phyloP scores from a whole-genome alignment of 2,113 vertebrate species.

The Rana temporaria region DNA sequence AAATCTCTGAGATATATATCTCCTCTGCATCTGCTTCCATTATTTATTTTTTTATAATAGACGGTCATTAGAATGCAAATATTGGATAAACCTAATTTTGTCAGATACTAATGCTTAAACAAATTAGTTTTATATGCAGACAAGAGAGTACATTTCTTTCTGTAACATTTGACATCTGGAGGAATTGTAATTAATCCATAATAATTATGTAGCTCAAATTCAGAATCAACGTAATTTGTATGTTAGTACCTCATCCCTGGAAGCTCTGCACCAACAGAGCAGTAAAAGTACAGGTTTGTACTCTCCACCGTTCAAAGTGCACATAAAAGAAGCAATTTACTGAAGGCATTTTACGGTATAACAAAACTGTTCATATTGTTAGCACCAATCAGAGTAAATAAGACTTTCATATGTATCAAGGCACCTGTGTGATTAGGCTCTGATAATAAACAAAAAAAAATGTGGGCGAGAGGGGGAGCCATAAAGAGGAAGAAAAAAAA shows the following conservation, averaged over 20 bases:
- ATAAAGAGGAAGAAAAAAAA: too few relatives aligned
- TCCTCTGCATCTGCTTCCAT: not conserved
- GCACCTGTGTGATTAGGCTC: too few relatives aligned
- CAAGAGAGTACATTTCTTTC: constrained; percentile 11
- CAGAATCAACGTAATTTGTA: constrained; percentile 10
- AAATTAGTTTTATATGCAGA: constrained; percentile 31
- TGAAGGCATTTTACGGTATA: too few relatives aligned
- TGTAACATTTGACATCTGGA: constrained; percentile 24
- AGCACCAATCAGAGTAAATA: too few relatives aligned
- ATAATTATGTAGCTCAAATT: constrained; percentile 27
- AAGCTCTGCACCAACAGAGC: not conserved
- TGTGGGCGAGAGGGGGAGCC: too few relatives aligned
- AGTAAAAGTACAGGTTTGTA: too few relatives aligned
- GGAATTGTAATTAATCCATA: constrained; percentile 18
- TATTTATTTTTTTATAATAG: not conserved
- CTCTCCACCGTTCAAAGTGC: too few relatives aligned
- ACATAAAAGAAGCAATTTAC: too few relatives aligned
- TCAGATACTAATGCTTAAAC: constrained; percentile 10
- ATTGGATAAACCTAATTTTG: not conserved
- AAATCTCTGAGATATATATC: not conserved
- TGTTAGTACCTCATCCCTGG: not conserved
- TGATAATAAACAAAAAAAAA: too few relatives aligned
- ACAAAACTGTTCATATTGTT: too few relatives aligned
- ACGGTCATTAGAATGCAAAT: constrained; percentile 37
- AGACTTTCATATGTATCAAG: too few relatives aligned